Percentiles rank a stretch among this genome's conserved stretches.
These are phyloP conservation scores for Apteryx owenii DNA, from an alignment of 2,113 vertebrate species.

Conservation along the genomic window DNA sequence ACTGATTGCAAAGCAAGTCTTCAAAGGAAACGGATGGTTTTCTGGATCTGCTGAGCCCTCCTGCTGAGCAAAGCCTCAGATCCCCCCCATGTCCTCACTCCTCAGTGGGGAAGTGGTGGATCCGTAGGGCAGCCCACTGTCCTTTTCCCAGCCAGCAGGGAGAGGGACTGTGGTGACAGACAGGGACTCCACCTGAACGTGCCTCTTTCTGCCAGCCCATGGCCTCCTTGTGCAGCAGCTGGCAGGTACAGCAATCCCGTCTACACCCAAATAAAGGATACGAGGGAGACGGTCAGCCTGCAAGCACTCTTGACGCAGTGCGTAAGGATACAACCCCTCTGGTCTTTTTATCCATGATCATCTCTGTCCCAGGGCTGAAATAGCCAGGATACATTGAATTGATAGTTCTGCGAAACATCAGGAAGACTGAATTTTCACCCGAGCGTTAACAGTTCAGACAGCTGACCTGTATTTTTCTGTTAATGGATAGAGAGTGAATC, in stretches of 20 bases:
- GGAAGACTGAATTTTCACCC: neutral
- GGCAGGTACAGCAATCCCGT: neutral
- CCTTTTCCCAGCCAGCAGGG: neutral
- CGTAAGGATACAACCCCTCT: neutral
- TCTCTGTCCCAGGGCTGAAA: neutral
- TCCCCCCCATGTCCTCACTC: neutral
- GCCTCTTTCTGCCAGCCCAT: neutral
- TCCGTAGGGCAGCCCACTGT: fast-evolving
- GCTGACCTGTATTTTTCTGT: neutral
- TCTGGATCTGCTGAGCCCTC: neutral
- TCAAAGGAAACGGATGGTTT: constrained; percentile 14
- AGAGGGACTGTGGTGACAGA: neutral
- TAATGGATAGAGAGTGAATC: neutral
- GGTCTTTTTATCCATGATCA: neutral
- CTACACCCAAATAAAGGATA: neutral
- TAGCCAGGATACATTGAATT: neutral
- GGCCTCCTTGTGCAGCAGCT: neutral
- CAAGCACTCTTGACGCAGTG: neutral
- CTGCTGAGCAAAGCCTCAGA: fast-evolving
- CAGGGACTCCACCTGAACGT: neutral
- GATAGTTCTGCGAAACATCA: neutral
- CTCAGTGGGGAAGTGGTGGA: neutral
- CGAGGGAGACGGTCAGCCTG: neutral
- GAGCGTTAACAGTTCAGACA: neutral
- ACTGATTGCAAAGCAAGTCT: neutral